Evolutionary conservation across 2,888 invertebrate genomes (phyloP).

Genomic region (Platycnemis pennipes): DNA sequence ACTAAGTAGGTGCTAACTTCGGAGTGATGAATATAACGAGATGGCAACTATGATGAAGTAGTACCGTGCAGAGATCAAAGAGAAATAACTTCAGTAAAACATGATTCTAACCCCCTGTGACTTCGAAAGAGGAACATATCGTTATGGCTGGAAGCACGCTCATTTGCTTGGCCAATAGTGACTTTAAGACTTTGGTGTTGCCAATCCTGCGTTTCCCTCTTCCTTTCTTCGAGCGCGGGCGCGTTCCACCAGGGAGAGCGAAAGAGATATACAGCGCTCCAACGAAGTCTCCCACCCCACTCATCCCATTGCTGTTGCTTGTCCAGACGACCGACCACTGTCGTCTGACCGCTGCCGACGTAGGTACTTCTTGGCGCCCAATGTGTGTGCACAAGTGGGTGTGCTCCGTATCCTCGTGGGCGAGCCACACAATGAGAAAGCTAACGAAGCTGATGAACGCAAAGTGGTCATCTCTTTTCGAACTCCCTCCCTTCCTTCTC

Average conservation of each 20-base stretch:
- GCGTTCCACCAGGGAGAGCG: not conserved
- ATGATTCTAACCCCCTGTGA: no score
- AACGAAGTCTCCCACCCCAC: not conserved
- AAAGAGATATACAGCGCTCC: not conserved
- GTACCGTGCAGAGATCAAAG: no score
- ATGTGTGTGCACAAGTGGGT: not conserved
- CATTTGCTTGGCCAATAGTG: no score
- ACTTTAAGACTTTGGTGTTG: not conserved
- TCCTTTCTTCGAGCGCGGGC: not conserved
- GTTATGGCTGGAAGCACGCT: no score
- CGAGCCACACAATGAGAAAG: conserved; percentile 61
- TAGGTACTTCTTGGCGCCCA: not conserved
- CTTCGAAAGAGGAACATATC: no score
- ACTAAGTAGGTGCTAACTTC: no score
- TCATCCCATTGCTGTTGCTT: not conserved
- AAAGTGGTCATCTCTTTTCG: conserved; percentile 52
- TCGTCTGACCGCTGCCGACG: not conserved
- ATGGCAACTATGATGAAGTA: no score
- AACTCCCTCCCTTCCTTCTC: not conserved
- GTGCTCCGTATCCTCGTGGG: conserved; percentile 7
- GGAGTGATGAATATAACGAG: no score
- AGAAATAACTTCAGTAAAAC: no score
- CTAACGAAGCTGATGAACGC: conserved; percentile 68
- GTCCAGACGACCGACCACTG: not conserved
- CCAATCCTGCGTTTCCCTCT: not conserved